These are phyloP conservation scores for Euleptes europaea DNA, from an alignment of 2,113 vertebrate genomes.

Conservation along the genomic window DNA sequence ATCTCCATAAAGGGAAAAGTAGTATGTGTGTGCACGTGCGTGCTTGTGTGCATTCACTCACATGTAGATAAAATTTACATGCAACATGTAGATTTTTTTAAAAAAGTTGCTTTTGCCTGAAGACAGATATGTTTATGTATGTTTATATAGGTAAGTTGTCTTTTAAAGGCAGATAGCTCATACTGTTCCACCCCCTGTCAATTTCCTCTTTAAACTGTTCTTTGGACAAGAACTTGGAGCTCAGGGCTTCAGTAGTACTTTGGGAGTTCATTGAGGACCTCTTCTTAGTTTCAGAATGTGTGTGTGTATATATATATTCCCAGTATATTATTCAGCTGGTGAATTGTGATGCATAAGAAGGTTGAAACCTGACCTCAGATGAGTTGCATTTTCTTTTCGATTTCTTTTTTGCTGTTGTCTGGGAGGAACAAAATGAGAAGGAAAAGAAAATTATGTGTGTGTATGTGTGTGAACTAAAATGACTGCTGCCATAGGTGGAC, in stretches of 20 bases:
- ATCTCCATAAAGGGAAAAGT: too few relatives aligned
- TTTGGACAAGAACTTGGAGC: background rate
- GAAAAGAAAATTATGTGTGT: background rate
- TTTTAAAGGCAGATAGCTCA: too few relatives aligned
- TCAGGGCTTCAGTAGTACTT: background rate
- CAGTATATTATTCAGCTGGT: background rate
- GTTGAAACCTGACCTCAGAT: too few relatives aligned
- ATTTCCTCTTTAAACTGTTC: too few relatives aligned
- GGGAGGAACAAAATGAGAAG: background rate
- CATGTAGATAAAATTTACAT: background rate
- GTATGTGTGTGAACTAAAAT: background rate
- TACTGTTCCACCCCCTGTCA: too few relatives aligned
- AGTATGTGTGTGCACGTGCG: too few relatives aligned
- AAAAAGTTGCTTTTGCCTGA: background rate
- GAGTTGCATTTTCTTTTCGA: background rate
- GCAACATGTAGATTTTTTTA: background rate
- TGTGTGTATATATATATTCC: background rate
- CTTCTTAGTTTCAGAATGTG: background rate
- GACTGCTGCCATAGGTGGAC: background rate
- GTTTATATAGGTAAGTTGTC: too few relatives aligned
- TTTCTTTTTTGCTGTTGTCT: background rate
- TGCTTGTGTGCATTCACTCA: too few relatives aligned
- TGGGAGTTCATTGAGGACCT: background rate
- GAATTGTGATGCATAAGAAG: too few relatives aligned
- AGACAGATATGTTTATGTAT: background rate